A percentile compares a stretch with the other conserved stretches of the same genome.
phyloP scores from a whole-genome alignment of 2,888 invertebrate species.

The Clostera curtula region DNA sequence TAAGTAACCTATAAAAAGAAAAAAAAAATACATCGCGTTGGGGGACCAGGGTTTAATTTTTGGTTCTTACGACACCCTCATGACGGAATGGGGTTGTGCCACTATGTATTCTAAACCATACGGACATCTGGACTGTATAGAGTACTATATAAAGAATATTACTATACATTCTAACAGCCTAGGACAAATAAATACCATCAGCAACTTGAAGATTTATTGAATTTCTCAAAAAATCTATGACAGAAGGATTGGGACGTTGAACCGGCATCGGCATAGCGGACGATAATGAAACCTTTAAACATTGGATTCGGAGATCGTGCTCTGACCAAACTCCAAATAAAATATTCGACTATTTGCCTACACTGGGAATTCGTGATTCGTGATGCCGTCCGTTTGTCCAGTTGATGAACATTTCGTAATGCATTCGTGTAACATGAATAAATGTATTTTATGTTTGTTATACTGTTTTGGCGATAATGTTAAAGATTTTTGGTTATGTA shows the following conservation, averaged over 20 bases:
- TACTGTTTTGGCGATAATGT: too few species aligned
- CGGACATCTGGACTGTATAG: too few species aligned
- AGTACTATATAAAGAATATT: too few species aligned
- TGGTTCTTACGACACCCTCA: too few species aligned
- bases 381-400: constrained; percentile 43
- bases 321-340: constrained; percentile 54
- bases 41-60: too few species aligned
- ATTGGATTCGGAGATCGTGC: constrained; percentile 55
- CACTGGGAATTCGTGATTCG: constrained; percentile 50
- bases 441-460: not conserved
- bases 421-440: constrained; percentile 9
- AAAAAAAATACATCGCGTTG: too few species aligned
- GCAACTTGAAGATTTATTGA: constrained; percentile 11
- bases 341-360: constrained; percentile 61
- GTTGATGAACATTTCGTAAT: constrained; percentile 22
- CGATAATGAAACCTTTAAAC: constrained; percentile 61
- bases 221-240: constrained; percentile 26
- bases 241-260: constrained; percentile 50
- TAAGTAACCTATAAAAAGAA: too few species aligned
- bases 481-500: too few species aligned
- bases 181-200: constrained; percentile 8
- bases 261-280: constrained; percentile 47
- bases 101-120: too few species aligned
- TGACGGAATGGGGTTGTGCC: too few species aligned
- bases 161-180: too few species aligned